Conservation (phyloP, 2,888 invertebrate species). For the Gastrophysa polygoni region DNA sequence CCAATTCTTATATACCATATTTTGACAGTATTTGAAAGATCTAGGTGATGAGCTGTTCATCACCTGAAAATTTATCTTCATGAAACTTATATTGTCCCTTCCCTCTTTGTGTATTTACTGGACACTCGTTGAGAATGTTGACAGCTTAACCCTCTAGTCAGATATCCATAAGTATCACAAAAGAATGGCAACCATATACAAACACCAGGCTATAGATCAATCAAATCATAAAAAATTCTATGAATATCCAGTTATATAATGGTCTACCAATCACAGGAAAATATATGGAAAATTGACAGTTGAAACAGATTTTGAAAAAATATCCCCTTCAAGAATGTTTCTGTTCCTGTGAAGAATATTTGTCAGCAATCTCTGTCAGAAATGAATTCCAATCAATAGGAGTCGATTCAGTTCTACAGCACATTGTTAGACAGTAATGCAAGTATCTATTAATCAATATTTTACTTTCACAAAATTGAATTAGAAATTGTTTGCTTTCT, state of each 20-base stretch:
- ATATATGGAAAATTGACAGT: neutral
- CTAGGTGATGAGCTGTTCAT: too few relatives aligned
- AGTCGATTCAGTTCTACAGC: too few relatives aligned
- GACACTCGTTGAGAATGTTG: neutral
- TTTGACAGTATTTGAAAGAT: too few relatives aligned
- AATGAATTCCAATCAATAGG: too few relatives aligned
- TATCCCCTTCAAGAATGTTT: too few relatives aligned
- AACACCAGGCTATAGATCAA: neutral
- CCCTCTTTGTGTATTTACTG: neutral
- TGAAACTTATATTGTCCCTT: neutral
- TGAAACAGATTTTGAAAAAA: neutral
- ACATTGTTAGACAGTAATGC: too few relatives aligned
- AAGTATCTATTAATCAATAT: too few relatives aligned
- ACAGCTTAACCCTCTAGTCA: neutral
- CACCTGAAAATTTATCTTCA: too few relatives aligned
- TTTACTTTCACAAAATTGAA: too few relatives aligned
- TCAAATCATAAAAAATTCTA: neutral
- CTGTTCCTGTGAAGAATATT: too few relatives aligned
- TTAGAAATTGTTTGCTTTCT: too few relatives aligned
- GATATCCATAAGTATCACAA: neutral
- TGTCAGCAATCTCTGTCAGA: neutral
- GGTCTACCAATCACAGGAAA: neutral
- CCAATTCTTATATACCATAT: too few relatives aligned
- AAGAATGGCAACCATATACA: neutral
- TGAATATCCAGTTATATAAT: conserved; percentile 1